phyloP scores from a whole-genome alignment of 2,797 vertebrate species.

The Neosilurus hyrtlii region DNA sequence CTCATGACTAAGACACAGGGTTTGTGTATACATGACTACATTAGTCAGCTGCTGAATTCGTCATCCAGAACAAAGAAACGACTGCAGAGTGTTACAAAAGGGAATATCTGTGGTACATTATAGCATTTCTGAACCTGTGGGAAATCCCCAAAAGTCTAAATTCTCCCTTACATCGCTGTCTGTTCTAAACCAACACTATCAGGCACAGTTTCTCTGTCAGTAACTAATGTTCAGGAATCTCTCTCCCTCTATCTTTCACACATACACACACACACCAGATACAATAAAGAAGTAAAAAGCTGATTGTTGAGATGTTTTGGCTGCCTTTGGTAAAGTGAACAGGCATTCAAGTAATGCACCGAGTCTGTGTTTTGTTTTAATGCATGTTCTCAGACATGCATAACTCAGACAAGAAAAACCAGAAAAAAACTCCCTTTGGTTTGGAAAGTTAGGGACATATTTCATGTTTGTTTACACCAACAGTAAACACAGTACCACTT shows the following conservation, averaged over 20 bases:
- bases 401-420: background rate
- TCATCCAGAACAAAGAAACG: conserved; percentile 18
- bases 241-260: background rate
- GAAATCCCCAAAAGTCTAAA: conserved; percentile 34
- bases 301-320: background rate
- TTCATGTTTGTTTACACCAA: background rate
- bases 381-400: too few relatives aligned
- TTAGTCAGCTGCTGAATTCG: background rate
- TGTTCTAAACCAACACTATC: background rate
- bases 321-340: background rate
- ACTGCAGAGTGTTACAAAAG: background rate
- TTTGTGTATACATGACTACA: background rate
- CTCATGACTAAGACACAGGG: background rate
- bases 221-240: background rate
- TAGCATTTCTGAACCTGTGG: conserved; percentile 6
- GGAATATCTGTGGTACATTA: background rate
- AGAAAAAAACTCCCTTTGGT: background rate
- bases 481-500: background rate
- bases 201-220: background rate
- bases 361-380: background rate
- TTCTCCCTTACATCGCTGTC: background rate
- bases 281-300: background rate
- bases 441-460: background rate
- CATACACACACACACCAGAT: too few relatives aligned
- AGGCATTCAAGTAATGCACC: background rate